phyloP scores from a whole-genome alignment of 2,797 vertebrate genomes.

The Sarcophilus harrisii region DNA sequence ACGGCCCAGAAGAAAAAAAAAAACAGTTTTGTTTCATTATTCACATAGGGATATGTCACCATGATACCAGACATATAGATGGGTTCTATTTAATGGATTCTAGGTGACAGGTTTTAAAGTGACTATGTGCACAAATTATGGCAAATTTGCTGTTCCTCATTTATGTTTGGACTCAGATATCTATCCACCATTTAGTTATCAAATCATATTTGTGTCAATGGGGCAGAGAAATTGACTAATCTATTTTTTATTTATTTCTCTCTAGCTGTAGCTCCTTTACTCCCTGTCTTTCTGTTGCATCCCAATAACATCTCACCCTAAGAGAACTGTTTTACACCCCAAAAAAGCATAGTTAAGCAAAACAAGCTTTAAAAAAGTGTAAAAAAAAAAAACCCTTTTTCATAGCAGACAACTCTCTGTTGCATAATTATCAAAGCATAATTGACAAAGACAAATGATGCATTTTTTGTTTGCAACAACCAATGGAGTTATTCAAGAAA shows the following conservation, averaged over 20 bases:
- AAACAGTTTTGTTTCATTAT: neutral
- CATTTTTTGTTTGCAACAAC: conserved; percentile 10
- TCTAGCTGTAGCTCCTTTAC: neutral
- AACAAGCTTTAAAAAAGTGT: neutral
- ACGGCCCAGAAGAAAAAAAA: neutral
- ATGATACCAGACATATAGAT: conserved; percentile 37
- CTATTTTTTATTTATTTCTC: neutral
- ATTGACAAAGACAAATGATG: neutral
- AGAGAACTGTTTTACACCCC: neutral
- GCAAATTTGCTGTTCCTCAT: conserved; percentile 79
- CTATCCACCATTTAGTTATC: neutral
- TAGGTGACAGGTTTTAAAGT: conserved; percentile 95
- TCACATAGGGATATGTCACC: neutral
- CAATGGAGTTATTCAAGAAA: neutral
- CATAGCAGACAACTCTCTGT: neutral
- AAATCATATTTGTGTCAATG: neutral
- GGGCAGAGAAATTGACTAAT: neutral
- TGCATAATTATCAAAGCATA: conserved; percentile 10
- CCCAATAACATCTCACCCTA: neutral
- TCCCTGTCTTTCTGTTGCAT: neutral
- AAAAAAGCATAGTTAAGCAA: neutral
- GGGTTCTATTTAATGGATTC: conserved; percentile 97
- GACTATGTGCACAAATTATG: conserved; percentile 94
- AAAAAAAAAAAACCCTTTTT: neutral
- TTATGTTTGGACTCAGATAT: conserved; percentile 42